Base-by-base conservation (phyloP, 2,113 vertebrate genomes). In the Clarias macrocephalus region DNA sequence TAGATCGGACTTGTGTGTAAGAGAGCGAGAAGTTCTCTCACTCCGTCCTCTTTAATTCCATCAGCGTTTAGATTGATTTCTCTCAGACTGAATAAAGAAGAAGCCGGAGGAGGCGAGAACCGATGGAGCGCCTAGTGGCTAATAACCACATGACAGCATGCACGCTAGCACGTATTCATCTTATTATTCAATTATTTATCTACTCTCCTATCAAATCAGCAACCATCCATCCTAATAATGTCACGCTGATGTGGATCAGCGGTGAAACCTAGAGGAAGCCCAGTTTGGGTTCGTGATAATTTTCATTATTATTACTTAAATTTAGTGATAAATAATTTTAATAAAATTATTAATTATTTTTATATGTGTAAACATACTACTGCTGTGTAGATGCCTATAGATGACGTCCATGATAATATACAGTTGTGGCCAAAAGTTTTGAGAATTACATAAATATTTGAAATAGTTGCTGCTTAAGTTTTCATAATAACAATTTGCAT, bases 1-100 rank as follows among this genome's bases (percentile, higher is more conserved):
- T 52, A 75, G 77, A 72, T 82, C 28, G 66, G 76, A 72, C 37
- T 70, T 10, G 15, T 76, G 42, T 42, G 23, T 5, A 10, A 52
- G 11, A n/a, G 11, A 1, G 6, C 42, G 33, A 42, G 19, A 9
- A 21, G 37, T 13, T 33, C 56, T 63, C 76, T 63, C 82, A 28
- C 76, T 83, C 68, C 21, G 9, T 3, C 6, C 85, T 86, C 57
- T 54, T 83, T 88, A 83, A 86, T 83, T 83, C 63, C 28, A 54
- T 62, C 77, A 60, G n/a, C 2, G 52, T 62, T 83, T 23, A 60
- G 63, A 88, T 82, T 28, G 77, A 88, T 88, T 82, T 68, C 83
- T 52, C 23, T 60, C 48, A 65, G 84, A 65, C 59, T 23, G 66
- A 81, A 80, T 85, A 77, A 56, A 56, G 80, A 82, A 15, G 73